Base-by-base conservation (phyloP, 2,113 vertebrate genomes). In the Sinocyclocheilus rhinocerous region DNA sequence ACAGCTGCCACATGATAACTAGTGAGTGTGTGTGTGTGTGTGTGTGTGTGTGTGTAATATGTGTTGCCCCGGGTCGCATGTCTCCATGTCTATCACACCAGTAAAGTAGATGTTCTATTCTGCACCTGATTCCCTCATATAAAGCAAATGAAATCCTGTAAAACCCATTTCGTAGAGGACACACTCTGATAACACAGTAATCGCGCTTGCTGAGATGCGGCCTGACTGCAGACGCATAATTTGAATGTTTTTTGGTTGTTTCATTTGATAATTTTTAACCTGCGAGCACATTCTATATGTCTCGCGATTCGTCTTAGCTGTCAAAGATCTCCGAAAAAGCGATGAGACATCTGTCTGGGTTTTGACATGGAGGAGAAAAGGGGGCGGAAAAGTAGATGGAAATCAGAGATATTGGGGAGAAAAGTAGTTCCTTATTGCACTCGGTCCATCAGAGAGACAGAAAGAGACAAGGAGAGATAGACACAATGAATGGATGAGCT, bases 401-500 rank as follows among this genome's bases (percentile, higher is more conserved):
- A 85, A 87, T 79, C 89, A 84, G 39, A 88, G 77, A 89, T 85
- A 77, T 57, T 73, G 79, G 70, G 48, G 69, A 67, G 52, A 59
- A 63, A 87, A 0, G 4, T 83, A 18, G 81, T 84, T 90, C 85
- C 86, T 86, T 86, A 83, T 63, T 72, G 84, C 67, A 81, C 75
- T 83, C 18, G 24, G 83, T 81, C 87, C 76, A 83, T 86, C 90
- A 87, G 90, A 86, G 87, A 85, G 67, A 84, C 33, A 50, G 24
- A 39, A 59, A 87, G 39, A 79, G 86, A 83, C 26, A 80, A 50
- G 26, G 39, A 24, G 24, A 72, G 86, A 87, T 65, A 67, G 86
- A 79, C 15, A 18, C 84, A 82, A 36, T 76, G 81, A 87, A 88
- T 83, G 83, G 63, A 67, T 48, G 82, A 86, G 77, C 81, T 86